Evolutionary conservation across 23 tunicate species (phyloP), one percentile per base, ranked within the genome.

Genomic region (Halocynthia roretzi): DNA sequence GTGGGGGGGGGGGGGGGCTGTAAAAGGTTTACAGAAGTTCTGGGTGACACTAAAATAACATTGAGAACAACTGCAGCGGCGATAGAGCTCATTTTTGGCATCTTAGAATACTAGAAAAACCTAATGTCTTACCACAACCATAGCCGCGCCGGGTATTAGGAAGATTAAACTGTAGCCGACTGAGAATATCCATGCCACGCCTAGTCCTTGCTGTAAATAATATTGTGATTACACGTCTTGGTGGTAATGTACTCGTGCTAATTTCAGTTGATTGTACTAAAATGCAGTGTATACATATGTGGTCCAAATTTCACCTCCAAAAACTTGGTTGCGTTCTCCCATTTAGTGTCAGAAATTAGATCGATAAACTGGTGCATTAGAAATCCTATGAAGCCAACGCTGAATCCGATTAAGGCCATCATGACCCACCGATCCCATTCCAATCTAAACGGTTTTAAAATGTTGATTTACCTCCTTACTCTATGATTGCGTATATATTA

Each of bases 371-470:
- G 95, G 74, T 96, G 99, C 7, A 96, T 83, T 22, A 96, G 56
- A 80, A 96, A 96, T 49, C 99, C 99, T 10, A 90, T 81, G 65
- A 96, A 76, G 7, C 99, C 99, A 50, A 96, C 99, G 18, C 85
- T 62, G 70, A 89, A 90, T 8, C 99, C 99, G 22, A 96, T 96
- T 86, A 96, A 51, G 8, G 96, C 99, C 99, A 96, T 96, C 99
- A 96, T 96, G 66, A 96, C 83, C 99, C 99, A 89, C 52, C 95
- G 56, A 58, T 96, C 94, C 94, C 94, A 87, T 31, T 95, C 94
- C 48, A 88, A 75, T 66, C 95, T 86, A 54, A 50, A 68, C 56
- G 0, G 17, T 31, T 31, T 31, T 31, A 4, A n/a, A 31, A 31
- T 31, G 44, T 31, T 21, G 40, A 19, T 18, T 67, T 19, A 17